Conservation (phyloP, 2,888 invertebrate genomes). For the Nasonia oneida region DNA sequence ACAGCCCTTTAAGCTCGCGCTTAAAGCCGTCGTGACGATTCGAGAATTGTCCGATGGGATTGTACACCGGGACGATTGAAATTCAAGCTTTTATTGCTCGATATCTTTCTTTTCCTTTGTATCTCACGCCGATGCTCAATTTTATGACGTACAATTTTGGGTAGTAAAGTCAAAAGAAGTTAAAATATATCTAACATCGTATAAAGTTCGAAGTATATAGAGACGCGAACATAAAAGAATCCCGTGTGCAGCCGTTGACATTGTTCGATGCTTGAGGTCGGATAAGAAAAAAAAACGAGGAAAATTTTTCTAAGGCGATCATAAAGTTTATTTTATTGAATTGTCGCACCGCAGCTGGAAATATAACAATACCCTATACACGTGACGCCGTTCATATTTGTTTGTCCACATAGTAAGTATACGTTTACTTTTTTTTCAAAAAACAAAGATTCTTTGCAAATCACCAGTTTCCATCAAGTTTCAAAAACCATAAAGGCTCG, state of each 20-base stretch:
- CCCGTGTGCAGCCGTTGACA: not conserved
- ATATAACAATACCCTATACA: not conserved
- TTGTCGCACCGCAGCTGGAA: not conserved
- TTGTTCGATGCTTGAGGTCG: not conserved
- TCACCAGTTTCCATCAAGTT: too few relatives aligned
- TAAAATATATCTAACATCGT: not conserved
- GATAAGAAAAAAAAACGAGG: not conserved
- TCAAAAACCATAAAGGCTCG: not conserved
- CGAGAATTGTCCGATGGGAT: too few relatives aligned
- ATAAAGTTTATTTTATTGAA: constrained; percentile 9
- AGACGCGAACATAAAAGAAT: too few relatives aligned
- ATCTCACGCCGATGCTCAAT: not conserved
- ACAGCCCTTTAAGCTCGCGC: not conserved
- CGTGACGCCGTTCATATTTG: too few relatives aligned
- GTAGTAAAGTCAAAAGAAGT: not conserved
- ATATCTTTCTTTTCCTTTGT: not conserved
- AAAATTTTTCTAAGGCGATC: not conserved
- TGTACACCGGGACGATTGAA: too few relatives aligned
- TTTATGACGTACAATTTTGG: not conserved
- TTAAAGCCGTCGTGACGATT: too few relatives aligned
- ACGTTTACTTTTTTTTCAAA: too few relatives aligned
- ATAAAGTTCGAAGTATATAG: not conserved
- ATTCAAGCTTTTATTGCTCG: not conserved
- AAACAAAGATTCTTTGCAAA: too few relatives aligned
- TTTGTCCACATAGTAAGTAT: too few relatives aligned